Conservation (phyloP, 2,113 vertebrate genomes). For the Panthera tigris region DNA sequence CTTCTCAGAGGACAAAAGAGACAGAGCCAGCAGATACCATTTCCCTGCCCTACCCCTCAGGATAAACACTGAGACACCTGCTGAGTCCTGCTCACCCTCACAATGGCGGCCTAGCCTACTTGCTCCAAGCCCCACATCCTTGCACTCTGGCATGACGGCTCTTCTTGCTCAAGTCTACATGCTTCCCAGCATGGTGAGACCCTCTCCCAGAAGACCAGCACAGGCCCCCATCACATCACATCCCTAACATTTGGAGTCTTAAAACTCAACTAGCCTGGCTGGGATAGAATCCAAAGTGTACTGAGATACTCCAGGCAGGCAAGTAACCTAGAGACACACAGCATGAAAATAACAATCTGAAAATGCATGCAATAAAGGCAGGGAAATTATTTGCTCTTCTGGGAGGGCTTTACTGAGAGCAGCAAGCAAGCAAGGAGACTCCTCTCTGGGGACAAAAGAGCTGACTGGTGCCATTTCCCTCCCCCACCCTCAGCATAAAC, state of each 20-base stretch:
- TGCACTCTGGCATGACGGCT: background rate
- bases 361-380: background rate
- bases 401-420: background rate
- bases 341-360: background rate
- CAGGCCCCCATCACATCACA: background rate
- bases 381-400: background rate
- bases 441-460: background rate
- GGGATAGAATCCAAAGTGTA: background rate
- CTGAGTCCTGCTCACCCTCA: background rate
- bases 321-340: background rate
- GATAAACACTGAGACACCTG: background rate
- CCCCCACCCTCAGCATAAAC: background rate
- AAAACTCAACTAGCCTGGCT: background rate
- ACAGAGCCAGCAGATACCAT: background rate
- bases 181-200: background rate
- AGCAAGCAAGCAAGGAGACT: background rate
- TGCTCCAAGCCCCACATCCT: background rate
- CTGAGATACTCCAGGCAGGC: background rate
- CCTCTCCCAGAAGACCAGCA: background rate
- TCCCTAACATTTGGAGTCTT: background rate
- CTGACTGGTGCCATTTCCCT: background rate
- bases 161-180: background rate
- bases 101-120: background rate
- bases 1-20: background rate
- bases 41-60: background rate